These are phyloP conservation scores for Dasypolia templi DNA, from an alignment of 2,888 invertebrate species.

Conservation along the genomic window DNA sequence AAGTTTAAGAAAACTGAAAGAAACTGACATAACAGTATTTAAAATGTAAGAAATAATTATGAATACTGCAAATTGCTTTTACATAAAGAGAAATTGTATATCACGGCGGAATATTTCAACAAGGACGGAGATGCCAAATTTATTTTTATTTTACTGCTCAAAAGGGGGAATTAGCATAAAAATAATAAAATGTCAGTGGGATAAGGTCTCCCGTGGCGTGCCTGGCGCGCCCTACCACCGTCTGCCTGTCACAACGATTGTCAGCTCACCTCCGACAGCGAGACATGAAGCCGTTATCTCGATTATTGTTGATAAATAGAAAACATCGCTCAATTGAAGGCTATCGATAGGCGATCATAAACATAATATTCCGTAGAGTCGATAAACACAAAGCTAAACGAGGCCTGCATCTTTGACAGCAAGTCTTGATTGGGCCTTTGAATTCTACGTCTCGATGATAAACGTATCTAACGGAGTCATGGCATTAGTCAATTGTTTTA, in stretches of 20 bases:
- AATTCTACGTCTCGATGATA: constrained; percentile 22
- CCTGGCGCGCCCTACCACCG: constrained; percentile 71
- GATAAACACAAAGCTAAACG: constrained; percentile 31
- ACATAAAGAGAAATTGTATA: constrained; percentile 10
- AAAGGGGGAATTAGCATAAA: constrained; percentile 84
- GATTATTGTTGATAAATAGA: constrained; percentile 66
- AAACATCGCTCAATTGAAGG: constrained; percentile 52
- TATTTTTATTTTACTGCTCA: constrained; percentile 77
- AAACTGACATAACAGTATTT: background rate
- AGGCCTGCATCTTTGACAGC: constrained; percentile 34
- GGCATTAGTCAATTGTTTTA: constrained; percentile 32
- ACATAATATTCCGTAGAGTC: constrained; percentile 5
- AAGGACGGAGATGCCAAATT: constrained; percentile 72
- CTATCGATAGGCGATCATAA: constrained; percentile 27
- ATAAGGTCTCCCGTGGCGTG: constrained; percentile 77
- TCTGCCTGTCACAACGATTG: constrained; percentile 82
- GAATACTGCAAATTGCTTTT: constrained; percentile 24
- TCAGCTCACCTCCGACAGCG: constrained; percentile 72
- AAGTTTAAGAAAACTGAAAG: background rate
- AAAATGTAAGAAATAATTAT: background rate
- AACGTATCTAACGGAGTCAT: constrained; percentile 28
- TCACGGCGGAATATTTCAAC: constrained; percentile 52
- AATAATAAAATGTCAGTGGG: constrained; percentile 85
- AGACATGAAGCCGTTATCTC: constrained; percentile 70
- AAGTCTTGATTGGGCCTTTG: constrained; percentile 30